Base-by-base conservation (phyloP, 2,797 vertebrate genomes). In the Xenopus petersii region DNA sequence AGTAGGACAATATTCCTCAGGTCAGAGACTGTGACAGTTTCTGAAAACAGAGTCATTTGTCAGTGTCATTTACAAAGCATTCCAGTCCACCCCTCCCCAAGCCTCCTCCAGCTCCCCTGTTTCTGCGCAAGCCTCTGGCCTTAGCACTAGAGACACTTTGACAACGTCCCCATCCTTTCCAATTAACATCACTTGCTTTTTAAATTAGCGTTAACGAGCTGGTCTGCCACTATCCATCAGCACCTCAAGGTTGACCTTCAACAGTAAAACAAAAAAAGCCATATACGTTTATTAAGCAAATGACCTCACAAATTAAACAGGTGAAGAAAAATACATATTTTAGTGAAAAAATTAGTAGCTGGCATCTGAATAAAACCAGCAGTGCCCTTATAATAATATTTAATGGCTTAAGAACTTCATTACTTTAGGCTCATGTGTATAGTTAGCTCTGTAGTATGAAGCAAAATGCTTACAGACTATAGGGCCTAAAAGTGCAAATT, bases 161-260 rank as follows among this genome's bases (percentile, higher is more conserved):
- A 79, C 77, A 79, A 62, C 64, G 62, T 70, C 71, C 67, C 76
- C 67, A 79, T 79, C 71, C 77, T 74, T 74, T 70, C 67, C 67
- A 79, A 79, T 79, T 79, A 79, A 59, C 16, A 49, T 79, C 77
- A 79, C 71, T 79, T 68, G 71, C 67, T 66, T 79, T 74, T 79
- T 74, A 79, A 74, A 79, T 79, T 70, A 79, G 77, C 74, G 71
- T 70, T 79, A 74, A 79, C 71, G 77, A 79, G 77, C 77, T 70
- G 67, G 59, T 67, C 71, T 79, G 71, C 67, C 71, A 74, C 62
- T 60, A 70, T 79, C 67, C 62, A 79, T 79, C 77, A 79, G 61
- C 67, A 70, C 71, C 66, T 79, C 56, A 74, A 70, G 77, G 48
- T 55, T 13, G 71, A 70, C 77, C 77, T 79, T 74, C 71, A 74